phyloP scores from a whole-genome alignment of 2,113 vertebrate genomes.

The Entomyzon cyanotis region DNA sequence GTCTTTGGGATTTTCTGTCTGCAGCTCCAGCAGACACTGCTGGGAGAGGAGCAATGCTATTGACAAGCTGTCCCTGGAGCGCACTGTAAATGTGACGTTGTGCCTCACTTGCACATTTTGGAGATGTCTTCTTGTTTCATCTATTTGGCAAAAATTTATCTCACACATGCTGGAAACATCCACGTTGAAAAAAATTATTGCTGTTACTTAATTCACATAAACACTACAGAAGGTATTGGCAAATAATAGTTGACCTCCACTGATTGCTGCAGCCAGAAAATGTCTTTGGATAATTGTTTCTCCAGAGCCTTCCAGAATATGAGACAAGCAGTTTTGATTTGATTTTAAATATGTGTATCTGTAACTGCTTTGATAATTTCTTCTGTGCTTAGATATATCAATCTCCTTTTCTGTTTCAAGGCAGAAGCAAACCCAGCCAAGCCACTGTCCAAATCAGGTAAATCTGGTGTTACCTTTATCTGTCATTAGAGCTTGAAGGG shows the following conservation, averaged over 20 bases:
- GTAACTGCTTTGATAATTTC: background rate
- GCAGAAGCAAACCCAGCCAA: background rate
- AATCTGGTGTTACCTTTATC: background rate
- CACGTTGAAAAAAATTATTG: background rate
- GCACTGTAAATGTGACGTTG: background rate
- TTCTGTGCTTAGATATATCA: background rate
- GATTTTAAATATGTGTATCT: background rate
- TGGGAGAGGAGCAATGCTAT: constrained; percentile 2
- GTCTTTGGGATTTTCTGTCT: constrained; percentile 40
- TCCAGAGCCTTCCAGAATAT: background rate
- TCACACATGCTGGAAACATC: background rate
- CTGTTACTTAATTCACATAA: background rate
- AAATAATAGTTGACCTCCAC: background rate
- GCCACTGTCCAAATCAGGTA: background rate
- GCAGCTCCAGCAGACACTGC: background rate
- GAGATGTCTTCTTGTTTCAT: background rate
- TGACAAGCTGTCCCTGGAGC: constrained; percentile 34
- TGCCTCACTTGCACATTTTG: background rate
- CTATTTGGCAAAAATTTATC: background rate
- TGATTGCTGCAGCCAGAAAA: background rate
- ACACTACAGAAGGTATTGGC: background rate
- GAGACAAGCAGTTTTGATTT: background rate
- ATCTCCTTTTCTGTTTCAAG: background rate
- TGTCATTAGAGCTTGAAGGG: background rate
- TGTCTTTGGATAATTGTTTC: background rate